Evolutionary conservation across 2,888 invertebrate species (phyloP), one percentile per base, ranked within the genome.

Genomic region (Acanthopleura granulata): DNA sequence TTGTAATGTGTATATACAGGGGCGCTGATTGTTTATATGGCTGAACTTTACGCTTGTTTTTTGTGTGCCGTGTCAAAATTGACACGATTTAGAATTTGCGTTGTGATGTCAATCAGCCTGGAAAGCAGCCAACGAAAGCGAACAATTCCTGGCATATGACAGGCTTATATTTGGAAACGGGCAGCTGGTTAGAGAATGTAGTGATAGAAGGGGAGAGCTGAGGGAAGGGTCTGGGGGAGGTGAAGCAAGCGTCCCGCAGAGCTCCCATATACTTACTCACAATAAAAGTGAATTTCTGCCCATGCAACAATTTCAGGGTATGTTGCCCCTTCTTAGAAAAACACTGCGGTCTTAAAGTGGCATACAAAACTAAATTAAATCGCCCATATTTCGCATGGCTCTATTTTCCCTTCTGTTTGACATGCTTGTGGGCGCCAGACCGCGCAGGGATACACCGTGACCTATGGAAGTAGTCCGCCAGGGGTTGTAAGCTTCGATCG

Each of bases 161-260:
- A 57, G 57, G 57, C n/a, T n/a, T 57, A 57, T 57, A 57, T 57
- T 57, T 57, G 57, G 57, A 57, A 57, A 57, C 57, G 18, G 57
- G 57, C 57, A 57, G 40, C 40, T 40, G 40, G 40, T 40, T 40
- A 40, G 40, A 9, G 40, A 40, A 40, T 40, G 40, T 40, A 40
- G 40, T 40, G 40, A 40, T 40, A 40, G 40, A 6, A 9, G 40
- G 40, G 40, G 40, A 40, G 40, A n/a, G n/a, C n/a, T n/a, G n/a
- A n/a, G n/a, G n/a, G n/a, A 40, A 40, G 40, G 40, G 40, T 40
- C 9, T 40, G 40, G 40, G 40, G 40, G 9, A 40, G 4, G 3
- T n/a, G n/a, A n/a, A n/a, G 40, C 3, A 3, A 40, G 40, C 9
- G 9, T 40, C 40, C 40, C 40, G 40, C 9, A 9, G 40, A 40